Evolutionary conservation across 2,888 invertebrate species (phyloP).

Genomic region (Melolontha melolontha): DNA sequence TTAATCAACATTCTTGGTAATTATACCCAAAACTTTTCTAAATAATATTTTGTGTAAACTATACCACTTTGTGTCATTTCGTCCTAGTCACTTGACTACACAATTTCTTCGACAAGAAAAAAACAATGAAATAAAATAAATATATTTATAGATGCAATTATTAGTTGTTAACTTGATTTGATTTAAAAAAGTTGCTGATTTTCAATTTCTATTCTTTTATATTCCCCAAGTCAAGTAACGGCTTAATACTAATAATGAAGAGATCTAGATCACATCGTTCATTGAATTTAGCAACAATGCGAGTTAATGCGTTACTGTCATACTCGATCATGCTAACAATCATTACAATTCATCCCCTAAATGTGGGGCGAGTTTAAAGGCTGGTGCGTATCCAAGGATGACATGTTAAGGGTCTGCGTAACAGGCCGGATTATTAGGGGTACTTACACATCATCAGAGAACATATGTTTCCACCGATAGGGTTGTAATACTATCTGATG

Average conservation of each 20-base stretch:
- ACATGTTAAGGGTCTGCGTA: slow-evolving; percentile 40
- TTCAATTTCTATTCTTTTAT: not conserved
- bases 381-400: slow-evolving; percentile 26
- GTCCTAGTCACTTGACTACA: too few relatives aligned
- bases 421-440: slow-evolving; percentile 41
- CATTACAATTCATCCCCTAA: slow-evolving; percentile 45
- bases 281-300: slow-evolving; percentile 62
- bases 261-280: slow-evolving; percentile 42
- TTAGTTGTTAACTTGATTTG: too few relatives aligned
- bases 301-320: slow-evolving; percentile 63
- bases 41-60: too few relatives aligned
- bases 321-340: slow-evolving; percentile 61
- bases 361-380: slow-evolving; percentile 32
- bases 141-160: too few relatives aligned
- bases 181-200: too few relatives aligned
- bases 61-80: too few relatives aligned
- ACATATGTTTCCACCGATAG: slow-evolving; percentile 40
- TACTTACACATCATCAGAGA: slow-evolving; percentile 33
- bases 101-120: too few relatives aligned
- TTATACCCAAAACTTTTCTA: too few relatives aligned
- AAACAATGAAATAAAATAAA: too few relatives aligned
- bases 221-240: slow-evolving; percentile 18
- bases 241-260: slow-evolving; percentile 36
- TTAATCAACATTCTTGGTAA: too few relatives aligned
- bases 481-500: slow-evolving; percentile 33